phyloP scores from a whole-genome alignment of 1,140 invertebrate species.

The Samia ricini region DNA sequence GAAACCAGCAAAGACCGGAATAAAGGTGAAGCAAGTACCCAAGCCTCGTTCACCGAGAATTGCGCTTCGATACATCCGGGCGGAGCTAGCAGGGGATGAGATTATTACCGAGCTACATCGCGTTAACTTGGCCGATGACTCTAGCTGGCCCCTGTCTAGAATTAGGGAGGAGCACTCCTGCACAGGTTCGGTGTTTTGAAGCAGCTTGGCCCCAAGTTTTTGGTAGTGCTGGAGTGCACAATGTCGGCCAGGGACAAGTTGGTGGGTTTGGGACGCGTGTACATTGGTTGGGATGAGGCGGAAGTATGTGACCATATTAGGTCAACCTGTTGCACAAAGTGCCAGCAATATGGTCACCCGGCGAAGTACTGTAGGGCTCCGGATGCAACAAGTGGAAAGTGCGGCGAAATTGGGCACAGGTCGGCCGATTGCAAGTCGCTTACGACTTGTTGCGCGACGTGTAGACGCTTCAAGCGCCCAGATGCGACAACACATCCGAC shows the following conservation, averaged over 20 bases:
- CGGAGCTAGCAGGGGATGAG: too few relatives aligned
- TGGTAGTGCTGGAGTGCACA: slow-evolving; percentile 11
- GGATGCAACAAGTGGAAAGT: slow-evolving; percentile 17
- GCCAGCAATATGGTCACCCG: slow-evolving; percentile 36
- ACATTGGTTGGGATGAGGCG: slow-evolving; percentile 20
- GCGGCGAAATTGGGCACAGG: slow-evolving; percentile 24
- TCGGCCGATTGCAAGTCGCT: slow-evolving; percentile 13
- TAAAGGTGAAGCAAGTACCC: too few relatives aligned
- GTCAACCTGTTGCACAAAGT: slow-evolving; percentile 30
- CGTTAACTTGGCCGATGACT: too few relatives aligned
- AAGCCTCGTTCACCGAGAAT: too few relatives aligned
- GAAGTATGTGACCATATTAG: slow-evolving; percentile 19
- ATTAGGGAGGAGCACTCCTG: too few relatives aligned
- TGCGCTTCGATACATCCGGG: too few relatives aligned
- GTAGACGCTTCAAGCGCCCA: slow-evolving; percentile 11
- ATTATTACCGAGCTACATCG: too few relatives aligned
- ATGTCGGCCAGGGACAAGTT: slow-evolving; percentile 10
- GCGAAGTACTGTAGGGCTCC: slow-evolving; percentile 25
- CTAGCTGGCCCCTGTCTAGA: too few relatives aligned
- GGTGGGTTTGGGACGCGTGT: neutral
- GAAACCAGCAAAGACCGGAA: too few relatives aligned
- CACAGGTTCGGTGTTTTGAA: too few relatives aligned
- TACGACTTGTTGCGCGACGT: slow-evolving; percentile 22
- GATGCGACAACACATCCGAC: slow-evolving; percentile 15
- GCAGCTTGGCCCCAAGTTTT: too few relatives aligned